phyloP scores from a whole-genome alignment of 2,113 vertebrate genomes.

The Crotalus helleri region DNA sequence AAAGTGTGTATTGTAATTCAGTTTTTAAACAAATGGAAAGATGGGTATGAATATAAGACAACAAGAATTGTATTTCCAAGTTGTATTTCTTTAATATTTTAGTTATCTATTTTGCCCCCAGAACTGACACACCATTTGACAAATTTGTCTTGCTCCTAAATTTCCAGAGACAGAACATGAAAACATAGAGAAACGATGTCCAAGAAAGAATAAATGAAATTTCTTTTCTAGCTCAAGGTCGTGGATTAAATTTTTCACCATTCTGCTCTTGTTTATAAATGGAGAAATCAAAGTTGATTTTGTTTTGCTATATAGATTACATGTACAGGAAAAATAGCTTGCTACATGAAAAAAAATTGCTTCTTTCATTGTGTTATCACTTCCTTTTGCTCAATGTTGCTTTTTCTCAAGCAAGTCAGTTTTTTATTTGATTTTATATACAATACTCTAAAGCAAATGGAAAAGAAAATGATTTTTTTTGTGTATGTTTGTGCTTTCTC shows the following conservation, averaged over 20 bases:
- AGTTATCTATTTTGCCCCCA: not conserved
- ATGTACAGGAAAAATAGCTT: not conserved
- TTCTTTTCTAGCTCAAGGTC: conserved; percentile 43
- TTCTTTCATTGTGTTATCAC: not conserved
- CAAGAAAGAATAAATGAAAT: conserved; percentile 40
- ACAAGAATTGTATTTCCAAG: not conserved
- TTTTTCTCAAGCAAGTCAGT: conserved; percentile 12
- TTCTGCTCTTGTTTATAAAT: conserved; percentile 36
- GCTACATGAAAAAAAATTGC: conserved; percentile 3
- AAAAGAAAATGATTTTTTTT: not conserved
- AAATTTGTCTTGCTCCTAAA: conserved; percentile 45
- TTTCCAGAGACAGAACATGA: conserved; percentile 38
- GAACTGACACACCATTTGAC: conserved; percentile 13
- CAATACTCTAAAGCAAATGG: conserved; percentile 5
- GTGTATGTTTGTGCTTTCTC: not conserved
- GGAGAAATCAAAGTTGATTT: conserved; percentile 28
- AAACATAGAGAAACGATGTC: conserved; percentile 16
- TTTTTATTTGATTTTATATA: conserved; percentile 1
- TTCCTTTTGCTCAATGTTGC: not conserved
- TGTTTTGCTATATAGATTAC: not conserved
- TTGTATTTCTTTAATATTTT: conserved; percentile 18
- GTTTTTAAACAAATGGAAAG: not conserved
- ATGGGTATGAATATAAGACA: not conserved
- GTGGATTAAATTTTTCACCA: conserved; percentile 53
- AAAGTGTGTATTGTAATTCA: not conserved